These are phyloP conservation scores for Lycophotia porphyrea DNA, from an alignment of 2,888 invertebrate species.

Conservation along the genomic window DNA sequence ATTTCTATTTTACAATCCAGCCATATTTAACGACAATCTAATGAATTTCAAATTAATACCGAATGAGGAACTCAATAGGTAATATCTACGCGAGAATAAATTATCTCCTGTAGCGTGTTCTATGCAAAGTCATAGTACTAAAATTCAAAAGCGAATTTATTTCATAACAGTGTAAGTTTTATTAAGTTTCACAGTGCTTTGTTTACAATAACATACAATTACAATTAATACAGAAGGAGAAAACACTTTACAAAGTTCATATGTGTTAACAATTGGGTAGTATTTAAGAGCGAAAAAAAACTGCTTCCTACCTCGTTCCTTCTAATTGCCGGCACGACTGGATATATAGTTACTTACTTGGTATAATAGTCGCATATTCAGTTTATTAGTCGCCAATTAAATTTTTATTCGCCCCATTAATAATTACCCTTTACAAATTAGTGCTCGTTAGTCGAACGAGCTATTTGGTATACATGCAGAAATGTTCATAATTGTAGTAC, in stretches of 20 bases:
- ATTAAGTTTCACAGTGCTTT: background rate
- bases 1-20: conserved; percentile 42
- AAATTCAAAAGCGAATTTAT: background rate
- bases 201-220: background rate
- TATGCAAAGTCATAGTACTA: background rate
- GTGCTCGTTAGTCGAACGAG: background rate
- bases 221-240: too few species aligned
- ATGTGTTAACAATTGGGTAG: too few species aligned
- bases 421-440: background rate
- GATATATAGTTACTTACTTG: too few species aligned
- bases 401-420: too few species aligned
- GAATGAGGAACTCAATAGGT: conserved; percentile 18
- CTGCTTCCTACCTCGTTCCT: too few species aligned
- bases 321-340: too few species aligned
- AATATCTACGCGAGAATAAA: conserved; percentile 10
- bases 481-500: background rate
- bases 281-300: too few species aligned
- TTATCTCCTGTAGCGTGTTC: conserved; percentile 8
- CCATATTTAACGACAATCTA: conserved; percentile 36
- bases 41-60: conserved; percentile 54
- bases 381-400: too few species aligned
- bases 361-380: too few species aligned
- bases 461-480: background rate
- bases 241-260: too few species aligned
- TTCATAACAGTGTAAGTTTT: background rate